Conservation (phyloP, 2,888 invertebrate genomes). For the Branchinecta sandiegonensis region DNA sequence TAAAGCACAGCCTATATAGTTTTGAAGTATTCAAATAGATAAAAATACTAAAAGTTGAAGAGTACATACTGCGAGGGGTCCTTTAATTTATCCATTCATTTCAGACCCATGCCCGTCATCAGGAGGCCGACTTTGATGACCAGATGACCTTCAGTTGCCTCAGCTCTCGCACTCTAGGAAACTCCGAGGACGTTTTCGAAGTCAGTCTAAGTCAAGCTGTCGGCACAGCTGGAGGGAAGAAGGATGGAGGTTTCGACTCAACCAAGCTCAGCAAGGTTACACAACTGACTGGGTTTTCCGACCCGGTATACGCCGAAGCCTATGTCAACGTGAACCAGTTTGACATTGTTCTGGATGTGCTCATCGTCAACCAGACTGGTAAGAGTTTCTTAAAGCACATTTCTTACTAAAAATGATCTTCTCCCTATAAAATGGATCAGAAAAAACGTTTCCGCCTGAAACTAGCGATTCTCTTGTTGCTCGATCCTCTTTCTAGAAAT, state of each 20-base stretch:
- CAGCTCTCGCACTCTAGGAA: constrained; percentile 45
- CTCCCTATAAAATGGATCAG: no score
- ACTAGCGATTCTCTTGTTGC: no score
- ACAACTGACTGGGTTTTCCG: constrained; percentile 95
- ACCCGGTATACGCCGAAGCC: constrained; percentile 99
- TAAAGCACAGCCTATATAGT: no score
- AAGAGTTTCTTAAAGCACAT: constrained; percentile 13
- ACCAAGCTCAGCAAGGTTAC: constrained; percentile 57
- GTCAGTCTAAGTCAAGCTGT: constrained; percentile 78
- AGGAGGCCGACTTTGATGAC: constrained; percentile 63
- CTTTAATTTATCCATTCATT: constrained; percentile 37
- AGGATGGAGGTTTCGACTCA: constrained; percentile 35
- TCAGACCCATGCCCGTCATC: constrained; percentile 51
- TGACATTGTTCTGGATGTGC: constrained; percentile 93
- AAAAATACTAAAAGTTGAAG: no score
- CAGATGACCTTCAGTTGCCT: constrained; percentile 66
- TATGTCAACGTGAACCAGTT: constrained; percentile 97
- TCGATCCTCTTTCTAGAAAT: no score
- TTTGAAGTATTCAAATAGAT: no score
- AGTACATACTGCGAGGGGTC: no score
- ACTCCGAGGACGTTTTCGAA: constrained; percentile 75
- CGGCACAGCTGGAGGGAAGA: constrained; percentile 32
- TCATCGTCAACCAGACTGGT: constrained; percentile 95
- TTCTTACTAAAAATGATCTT: no score
- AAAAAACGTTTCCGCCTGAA: no score